Conservation (phyloP, 2,888 invertebrate genomes). For the Gastrophysa polygoni region DNA sequence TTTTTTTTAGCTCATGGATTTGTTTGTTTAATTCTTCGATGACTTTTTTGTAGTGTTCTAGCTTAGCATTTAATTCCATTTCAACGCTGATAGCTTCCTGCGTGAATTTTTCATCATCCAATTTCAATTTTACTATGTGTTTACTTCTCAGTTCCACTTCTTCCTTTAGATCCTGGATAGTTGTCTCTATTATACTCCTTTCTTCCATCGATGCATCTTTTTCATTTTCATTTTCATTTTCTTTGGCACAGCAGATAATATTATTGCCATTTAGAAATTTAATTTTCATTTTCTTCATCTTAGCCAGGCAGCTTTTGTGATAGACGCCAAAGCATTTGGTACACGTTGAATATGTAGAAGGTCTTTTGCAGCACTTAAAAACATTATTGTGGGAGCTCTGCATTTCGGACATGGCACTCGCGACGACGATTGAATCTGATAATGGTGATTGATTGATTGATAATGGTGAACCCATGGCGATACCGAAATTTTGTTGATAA, state of each 20-base stretch:
- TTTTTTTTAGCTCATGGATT: constrained; percentile 2
- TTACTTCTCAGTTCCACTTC: constrained; percentile 9
- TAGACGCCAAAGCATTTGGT: background rate
- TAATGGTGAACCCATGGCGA: too few relatives aligned
- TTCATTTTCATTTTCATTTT: background rate
- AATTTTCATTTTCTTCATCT: background rate
- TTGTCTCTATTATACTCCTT: constrained; percentile 1
- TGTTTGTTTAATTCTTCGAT: constrained; percentile 2
- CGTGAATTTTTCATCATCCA: constrained; percentile 6
- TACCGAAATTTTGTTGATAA: too few relatives aligned
- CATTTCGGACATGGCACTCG: background rate
- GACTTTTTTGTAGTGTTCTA: constrained; percentile 1
- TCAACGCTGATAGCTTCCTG: constrained; percentile 4
- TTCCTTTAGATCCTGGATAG: constrained; percentile 6
- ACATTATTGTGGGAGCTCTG: constrained; percentile 1
- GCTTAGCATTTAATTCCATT: background rate
- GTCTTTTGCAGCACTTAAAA: constrained; percentile 2
- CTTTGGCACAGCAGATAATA: background rate
- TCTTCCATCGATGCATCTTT: background rate
- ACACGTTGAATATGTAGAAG: constrained; percentile 5
- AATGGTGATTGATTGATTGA: too few relatives aligned
- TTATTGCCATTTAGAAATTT: too few relatives aligned
- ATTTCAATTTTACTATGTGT: background rate
- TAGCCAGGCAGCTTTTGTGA: background rate
- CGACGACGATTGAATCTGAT: too few relatives aligned